phyloP scores from a whole-genome alignment of 2,888 invertebrate genomes.

The Cephus runcator region DNA sequence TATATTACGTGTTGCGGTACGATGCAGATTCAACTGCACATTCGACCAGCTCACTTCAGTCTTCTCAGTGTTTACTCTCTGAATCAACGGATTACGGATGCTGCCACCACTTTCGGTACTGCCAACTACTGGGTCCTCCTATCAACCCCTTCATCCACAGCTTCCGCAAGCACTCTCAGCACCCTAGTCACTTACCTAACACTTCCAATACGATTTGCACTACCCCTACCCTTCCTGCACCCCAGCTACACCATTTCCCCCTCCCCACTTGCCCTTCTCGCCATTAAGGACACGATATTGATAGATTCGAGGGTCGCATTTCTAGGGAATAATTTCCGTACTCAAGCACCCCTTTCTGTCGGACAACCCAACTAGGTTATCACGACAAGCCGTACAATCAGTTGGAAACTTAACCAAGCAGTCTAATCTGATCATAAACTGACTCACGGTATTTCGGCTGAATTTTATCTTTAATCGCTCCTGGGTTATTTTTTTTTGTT shows the following conservation, averaged over 20 bases:
- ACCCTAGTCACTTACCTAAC: no score
- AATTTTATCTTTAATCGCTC: background rate
- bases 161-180: background rate
- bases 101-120: slow-evolving; percentile 32
- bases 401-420: background rate
- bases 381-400: slow-evolving; percentile 46
- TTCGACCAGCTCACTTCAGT: slow-evolving; percentile 22
- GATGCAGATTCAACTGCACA: slow-evolving; percentile 28
- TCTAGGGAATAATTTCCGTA: slow-evolving; percentile 52
- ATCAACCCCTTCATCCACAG: background rate
- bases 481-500: no score
- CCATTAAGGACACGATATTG: slow-evolving; percentile 52
- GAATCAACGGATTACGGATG: slow-evolving; percentile 57
- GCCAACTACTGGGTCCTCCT: slow-evolving; percentile 22
- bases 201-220: no score
- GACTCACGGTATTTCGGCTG: background rate
- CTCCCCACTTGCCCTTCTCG: slow-evolving; percentile 14
- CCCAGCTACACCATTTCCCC: background rate
- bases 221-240: no score
- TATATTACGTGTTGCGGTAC: slow-evolving; percentile 36
- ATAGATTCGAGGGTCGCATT: slow-evolving; percentile 58
- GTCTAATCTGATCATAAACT: background rate
- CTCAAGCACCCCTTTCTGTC: slow-evolving; percentile 43
- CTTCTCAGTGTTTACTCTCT: slow-evolving; percentile 51
- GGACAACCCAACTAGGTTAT: slow-evolving; percentile 28